These are phyloP conservation scores for Eurois occulta DNA, from an alignment of 2,888 invertebrate genomes.

Conservation along the genomic window DNA sequence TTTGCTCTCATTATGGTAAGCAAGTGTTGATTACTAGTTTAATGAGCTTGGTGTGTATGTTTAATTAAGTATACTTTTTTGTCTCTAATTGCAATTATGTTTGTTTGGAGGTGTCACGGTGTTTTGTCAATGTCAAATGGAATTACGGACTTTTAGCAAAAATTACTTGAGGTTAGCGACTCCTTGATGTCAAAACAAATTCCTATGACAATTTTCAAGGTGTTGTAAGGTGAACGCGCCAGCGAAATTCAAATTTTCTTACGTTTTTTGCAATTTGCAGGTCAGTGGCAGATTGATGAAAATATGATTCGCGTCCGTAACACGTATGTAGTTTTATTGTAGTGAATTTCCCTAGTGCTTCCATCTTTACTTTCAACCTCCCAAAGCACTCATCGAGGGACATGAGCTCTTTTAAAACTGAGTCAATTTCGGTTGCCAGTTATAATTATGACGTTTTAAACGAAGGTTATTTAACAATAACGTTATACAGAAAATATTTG, in stretches of 20 bases:
- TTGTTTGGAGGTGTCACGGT: neutral
- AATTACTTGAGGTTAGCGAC: neutral
- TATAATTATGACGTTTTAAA: constrained; percentile 15
- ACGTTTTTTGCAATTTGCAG: too few species aligned
- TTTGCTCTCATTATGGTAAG: constrained; percentile 62
- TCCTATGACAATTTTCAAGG: neutral
- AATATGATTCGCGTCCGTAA: too few species aligned
- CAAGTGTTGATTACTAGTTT: constrained; percentile 52
- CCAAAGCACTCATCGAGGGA: neutral
- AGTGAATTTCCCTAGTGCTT: too few species aligned
- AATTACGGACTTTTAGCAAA: neutral
- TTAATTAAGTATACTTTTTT: neutral
- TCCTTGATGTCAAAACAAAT: too few species aligned
- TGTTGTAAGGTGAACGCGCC: too few species aligned
- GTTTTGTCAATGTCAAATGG: neutral
- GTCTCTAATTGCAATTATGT: neutral
- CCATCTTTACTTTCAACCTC: neutral
- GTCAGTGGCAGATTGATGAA: too few species aligned
- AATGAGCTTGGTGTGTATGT: constrained; percentile 7
- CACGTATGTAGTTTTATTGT: too few species aligned
- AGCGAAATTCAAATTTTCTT: too few species aligned
- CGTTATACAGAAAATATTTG: constrained; percentile 24
- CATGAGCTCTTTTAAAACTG: neutral
- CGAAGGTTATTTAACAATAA: constrained; percentile 40
- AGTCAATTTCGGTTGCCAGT: neutral